These are phyloP conservation scores for Paedocypris sp. DNA, from an alignment of 2,113 vertebrate genomes.

Conservation along the genomic window DNA sequence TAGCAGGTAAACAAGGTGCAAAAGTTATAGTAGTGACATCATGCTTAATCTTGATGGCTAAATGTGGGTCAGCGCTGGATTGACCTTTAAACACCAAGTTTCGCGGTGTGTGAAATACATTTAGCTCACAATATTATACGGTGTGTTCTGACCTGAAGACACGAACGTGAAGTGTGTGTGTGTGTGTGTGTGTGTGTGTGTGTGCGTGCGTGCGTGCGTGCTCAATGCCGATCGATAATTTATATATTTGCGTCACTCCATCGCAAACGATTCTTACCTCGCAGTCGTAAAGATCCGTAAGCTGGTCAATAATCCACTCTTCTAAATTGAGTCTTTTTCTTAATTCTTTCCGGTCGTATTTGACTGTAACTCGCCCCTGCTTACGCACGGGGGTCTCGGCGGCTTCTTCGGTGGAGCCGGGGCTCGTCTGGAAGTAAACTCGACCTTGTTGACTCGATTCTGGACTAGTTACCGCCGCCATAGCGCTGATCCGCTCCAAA, in stretches of 20 bases:
- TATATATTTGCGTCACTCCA: no score
- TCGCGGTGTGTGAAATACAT: no score
- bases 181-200: no score
- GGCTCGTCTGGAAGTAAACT: conserved; percentile 79
- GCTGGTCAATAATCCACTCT: conserved; percentile 87
- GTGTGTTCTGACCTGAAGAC: no score
- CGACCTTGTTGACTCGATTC: conserved; percentile 72
- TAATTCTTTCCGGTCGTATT: conserved; percentile 86
- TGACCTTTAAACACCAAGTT: conserved; percentile 40
- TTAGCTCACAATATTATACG: no score
- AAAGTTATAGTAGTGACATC: background rate
- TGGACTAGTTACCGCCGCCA: conserved; percentile 71
- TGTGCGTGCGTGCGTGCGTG: no score
- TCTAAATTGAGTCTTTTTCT: conserved; percentile 84
- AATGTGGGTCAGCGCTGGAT: conserved; percentile 56
- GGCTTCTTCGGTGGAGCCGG: conserved; percentile 61
- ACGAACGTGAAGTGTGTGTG: no score
- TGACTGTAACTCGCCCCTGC: conserved; percentile 83
- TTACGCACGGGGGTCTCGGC: conserved; percentile 73
- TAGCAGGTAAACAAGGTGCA: background rate
- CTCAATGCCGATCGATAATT: no score
- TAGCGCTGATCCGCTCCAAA: conserved; percentile 38
- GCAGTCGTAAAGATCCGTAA: conserved; percentile 83
- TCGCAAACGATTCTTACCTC: conserved; percentile 62
- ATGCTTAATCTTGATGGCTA: conserved; percentile 17